phyloP scores from a whole-genome alignment of 2,888 invertebrate genomes.

The Thera obeliscata region DNA sequence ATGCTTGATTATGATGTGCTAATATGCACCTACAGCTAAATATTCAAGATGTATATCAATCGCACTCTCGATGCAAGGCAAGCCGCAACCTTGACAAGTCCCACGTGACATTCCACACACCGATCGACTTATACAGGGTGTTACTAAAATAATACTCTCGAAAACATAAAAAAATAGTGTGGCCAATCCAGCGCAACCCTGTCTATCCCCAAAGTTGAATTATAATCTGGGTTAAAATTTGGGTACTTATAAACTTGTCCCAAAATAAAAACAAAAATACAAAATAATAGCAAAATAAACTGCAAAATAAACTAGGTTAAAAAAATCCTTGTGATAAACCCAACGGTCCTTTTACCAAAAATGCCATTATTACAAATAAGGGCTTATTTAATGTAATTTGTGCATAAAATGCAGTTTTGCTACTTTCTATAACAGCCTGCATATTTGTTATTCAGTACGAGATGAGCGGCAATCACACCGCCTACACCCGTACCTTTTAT shows the following conservation, averaged over 20 bases:
- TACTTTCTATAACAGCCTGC: neutral
- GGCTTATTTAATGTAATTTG: no score
- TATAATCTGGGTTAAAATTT: no score
- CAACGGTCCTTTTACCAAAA: no score
- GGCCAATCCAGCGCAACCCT: no score
- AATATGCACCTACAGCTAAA: slow-evolving; percentile 21
- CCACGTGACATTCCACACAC: slow-evolving; percentile 45
- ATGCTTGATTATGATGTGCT: neutral
- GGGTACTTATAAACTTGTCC: no score
- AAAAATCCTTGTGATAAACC: no score
- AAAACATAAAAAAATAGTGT: no score
- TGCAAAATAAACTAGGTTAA: no score
- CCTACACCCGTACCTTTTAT: slow-evolving; percentile 49
- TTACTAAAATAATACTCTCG: neutral
- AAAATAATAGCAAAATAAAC: no score
- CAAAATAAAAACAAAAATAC: no score
- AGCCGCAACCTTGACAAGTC: slow-evolving; percentile 55
- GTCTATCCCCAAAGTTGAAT: no score
- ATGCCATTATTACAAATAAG: no score
- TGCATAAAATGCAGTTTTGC: neutral
- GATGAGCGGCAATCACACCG: slow-evolving; percentile 54
- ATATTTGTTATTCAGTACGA: slow-evolving; percentile 36
- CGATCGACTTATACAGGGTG: slow-evolving; percentile 19
- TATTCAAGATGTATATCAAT: slow-evolving; percentile 22
- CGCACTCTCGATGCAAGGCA: slow-evolving; percentile 20